Conservation (phyloP, 2,113 vertebrate genomes). For the Pheucticus melanocephalus region DNA sequence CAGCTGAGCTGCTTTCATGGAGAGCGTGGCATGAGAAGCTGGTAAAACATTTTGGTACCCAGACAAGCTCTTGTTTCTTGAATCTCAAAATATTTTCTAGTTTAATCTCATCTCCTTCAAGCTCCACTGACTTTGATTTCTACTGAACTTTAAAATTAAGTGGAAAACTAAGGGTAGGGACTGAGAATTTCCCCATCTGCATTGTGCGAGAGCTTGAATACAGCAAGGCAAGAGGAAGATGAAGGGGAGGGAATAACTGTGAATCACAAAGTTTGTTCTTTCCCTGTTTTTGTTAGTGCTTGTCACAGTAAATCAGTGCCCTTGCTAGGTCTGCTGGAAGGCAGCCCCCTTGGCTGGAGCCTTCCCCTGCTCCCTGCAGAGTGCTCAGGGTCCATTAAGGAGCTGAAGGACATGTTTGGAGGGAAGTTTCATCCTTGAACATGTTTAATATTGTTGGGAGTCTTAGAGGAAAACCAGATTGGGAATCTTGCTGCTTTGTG, state of each 20-base stretch:
- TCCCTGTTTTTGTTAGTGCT: background rate
- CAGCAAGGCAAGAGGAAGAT: background rate
- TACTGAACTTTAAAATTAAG: background rate
- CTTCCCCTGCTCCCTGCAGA: constrained; percentile 9
- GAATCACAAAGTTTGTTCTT: background rate
- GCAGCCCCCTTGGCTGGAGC: background rate
- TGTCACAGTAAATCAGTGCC: constrained; percentile 29
- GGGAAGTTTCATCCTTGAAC: background rate
- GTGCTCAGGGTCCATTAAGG: constrained; percentile 18
- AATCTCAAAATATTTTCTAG: background rate
- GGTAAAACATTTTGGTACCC: background rate
- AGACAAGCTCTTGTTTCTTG: background rate
- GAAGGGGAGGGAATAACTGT: background rate
- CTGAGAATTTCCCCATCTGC: background rate
- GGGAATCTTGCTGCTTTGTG: background rate
- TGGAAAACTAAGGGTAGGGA: background rate
- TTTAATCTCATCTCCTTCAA: background rate
- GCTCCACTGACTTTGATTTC: background rate
- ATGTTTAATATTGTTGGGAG: background rate
- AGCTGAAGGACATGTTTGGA: background rate
- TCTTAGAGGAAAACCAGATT: background rate
- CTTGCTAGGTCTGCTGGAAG: constrained; percentile 53
- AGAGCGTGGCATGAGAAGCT: background rate
- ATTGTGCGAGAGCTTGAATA: background rate
- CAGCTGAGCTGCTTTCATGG: background rate